These are phyloP conservation scores for Cephus cinctus DNA, from an alignment of 1,140 invertebrate genomes.

Conservation along the genomic window DNA sequence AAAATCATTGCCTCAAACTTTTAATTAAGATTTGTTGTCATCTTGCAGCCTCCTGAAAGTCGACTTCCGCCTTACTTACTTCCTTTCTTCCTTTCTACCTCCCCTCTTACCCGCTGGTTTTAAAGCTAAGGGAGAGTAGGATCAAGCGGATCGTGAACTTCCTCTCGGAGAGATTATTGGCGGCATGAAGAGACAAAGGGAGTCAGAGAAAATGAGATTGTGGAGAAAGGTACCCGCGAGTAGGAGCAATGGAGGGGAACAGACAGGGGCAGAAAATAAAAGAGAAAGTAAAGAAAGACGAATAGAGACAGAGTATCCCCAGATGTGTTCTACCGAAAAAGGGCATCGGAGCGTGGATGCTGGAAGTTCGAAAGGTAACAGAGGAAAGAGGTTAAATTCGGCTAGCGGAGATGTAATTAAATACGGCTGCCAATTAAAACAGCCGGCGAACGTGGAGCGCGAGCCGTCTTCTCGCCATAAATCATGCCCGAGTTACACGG, in stretches of 20 bases:
- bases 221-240: neutral
- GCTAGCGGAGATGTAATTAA: constrained; percentile 29
- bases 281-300: neutral
- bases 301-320: no score
- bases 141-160: no score
- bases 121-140: no score
- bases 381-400: constrained; percentile 14
- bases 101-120: no score
- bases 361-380: neutral
- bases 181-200: no score
- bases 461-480: constrained; percentile 24
- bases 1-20: neutral
- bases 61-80: neutral
- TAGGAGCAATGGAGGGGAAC: neutral
- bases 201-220: no score
- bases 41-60: neutral
- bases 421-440: constrained; percentile 31
- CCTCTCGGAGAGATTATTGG: no score
- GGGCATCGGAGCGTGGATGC: no score
- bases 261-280: neutral
- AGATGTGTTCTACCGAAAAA: no score
- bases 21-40: constrained; percentile 6
- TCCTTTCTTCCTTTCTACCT: no score
- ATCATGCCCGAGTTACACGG: constrained; percentile 28
- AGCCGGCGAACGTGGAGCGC: constrained; percentile 7